Conservation (phyloP, 1,140 invertebrate species). For the Bombus haemorrhoidalis region DNA sequence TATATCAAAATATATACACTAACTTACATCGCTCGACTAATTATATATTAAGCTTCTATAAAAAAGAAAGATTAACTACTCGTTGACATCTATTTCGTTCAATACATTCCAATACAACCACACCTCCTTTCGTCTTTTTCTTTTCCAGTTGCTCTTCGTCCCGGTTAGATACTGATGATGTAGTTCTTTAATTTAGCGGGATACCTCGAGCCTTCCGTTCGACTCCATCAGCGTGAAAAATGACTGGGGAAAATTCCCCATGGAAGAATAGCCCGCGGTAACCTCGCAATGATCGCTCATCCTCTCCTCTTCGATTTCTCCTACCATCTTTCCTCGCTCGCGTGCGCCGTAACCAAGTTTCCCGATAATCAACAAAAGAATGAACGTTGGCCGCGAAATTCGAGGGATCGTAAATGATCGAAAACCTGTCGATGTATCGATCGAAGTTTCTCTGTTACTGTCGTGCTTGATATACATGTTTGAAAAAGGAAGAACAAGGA, state of each 20-base stretch:
- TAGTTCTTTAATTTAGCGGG: constrained; percentile 56
- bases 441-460: background rate
- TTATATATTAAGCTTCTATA: background rate
- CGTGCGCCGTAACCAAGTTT: constrained; percentile 37
- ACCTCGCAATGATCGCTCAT: constrained; percentile 56
- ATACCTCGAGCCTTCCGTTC: constrained; percentile 24
- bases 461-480: background rate
- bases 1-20: too few relatives aligned
- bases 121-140: background rate
- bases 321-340: constrained; percentile 34
- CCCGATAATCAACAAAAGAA: constrained; percentile 39
- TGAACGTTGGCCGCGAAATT: constrained; percentile 4
- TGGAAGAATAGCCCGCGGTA: constrained; percentile 30
- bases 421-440: constrained; percentile 12
- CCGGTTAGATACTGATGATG: background rate
- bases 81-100: constrained; percentile 53
- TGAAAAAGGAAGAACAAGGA: background rate
- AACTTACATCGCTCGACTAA: background rate
- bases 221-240: constrained; percentile 57
- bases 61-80: constrained; percentile 29
- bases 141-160: background rate
- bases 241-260: constrained; percentile 50
- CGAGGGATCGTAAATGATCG: constrained; percentile 12
- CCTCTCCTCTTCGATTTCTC: constrained; percentile 54
- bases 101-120: constrained; percentile 37